Conservation (phyloP, 2,113 vertebrate genomes). For the Melierax canorus region DNA sequence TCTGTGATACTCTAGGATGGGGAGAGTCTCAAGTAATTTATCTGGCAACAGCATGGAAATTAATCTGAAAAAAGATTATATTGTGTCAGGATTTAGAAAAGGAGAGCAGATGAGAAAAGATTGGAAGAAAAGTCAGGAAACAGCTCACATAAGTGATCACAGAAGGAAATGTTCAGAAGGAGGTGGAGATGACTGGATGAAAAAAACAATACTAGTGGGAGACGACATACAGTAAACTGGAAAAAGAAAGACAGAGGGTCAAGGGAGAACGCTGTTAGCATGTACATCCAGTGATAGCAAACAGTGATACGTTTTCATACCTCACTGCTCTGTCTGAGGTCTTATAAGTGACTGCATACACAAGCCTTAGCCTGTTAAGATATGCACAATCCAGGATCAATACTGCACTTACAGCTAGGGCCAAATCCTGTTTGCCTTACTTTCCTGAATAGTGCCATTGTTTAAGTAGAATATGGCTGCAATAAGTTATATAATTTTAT, state of each 20-base stretch:
- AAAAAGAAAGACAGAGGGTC: background rate
- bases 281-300: background rate
- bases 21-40: background rate
- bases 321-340: background rate
- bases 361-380: background rate
- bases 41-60: background rate
- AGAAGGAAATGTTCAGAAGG: background rate
- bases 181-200: background rate
- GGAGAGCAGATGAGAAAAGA: background rate
- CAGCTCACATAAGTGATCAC: background rate
- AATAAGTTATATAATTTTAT: background rate
- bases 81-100: background rate
- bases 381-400: background rate
- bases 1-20: background rate
- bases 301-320: background rate
- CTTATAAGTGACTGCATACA: background rate
- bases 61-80: background rate
- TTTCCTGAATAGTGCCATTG: background rate
- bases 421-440: background rate
- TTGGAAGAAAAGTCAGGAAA: background rate
- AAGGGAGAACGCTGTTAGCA: background rate
- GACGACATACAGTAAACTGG: background rate
- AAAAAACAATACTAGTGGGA: background rate
- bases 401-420: background rate
- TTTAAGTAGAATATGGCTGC: background rate